Percentiles rank a stretch among this genome's conserved stretches.
Conservation (phyloP, 2,797 vertebrate species). For the Lacerta viridis region DNA sequence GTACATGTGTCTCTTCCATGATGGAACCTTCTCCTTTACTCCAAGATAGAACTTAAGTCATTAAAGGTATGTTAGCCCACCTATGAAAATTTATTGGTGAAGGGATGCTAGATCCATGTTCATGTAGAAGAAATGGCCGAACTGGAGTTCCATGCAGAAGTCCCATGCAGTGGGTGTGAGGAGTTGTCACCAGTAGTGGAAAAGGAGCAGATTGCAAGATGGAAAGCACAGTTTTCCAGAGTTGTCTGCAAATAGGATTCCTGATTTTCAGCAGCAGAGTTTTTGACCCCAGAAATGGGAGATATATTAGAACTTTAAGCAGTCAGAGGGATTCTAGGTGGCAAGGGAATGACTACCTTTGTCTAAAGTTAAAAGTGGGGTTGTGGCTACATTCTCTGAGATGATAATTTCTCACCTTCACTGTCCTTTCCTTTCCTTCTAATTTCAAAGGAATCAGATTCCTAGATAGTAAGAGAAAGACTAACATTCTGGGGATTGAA, state of each 20-base stretch:
- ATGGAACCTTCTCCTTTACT: background rate
- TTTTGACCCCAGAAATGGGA: conserved; percentile 10
- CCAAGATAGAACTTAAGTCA: background rate
- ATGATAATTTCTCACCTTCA: background rate
- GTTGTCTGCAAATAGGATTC: background rate
- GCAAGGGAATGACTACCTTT: conserved; percentile 23
- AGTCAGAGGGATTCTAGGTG: background rate
- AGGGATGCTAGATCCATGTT: background rate
- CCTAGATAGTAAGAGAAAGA: background rate
- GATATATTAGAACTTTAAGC: conserved; percentile 32
- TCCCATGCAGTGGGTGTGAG: background rate
- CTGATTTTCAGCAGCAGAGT: background rate
- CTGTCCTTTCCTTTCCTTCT: background rate
- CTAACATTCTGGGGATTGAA: background rate
- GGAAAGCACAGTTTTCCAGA: background rate
- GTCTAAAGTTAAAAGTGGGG: background rate
- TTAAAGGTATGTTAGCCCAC: background rate
- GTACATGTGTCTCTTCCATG: background rate
- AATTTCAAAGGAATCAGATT: background rate
- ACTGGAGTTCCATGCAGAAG: background rate
- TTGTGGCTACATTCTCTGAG: too few relatives aligned
- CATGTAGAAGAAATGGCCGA: background rate
- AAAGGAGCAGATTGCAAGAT: conserved; percentile 2
- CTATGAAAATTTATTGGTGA: background rate
- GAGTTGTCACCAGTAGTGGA: conserved; percentile 12